phyloP scores from a whole-genome alignment of 2,888 invertebrate genomes.

The Habrosyne pyritoides region DNA sequence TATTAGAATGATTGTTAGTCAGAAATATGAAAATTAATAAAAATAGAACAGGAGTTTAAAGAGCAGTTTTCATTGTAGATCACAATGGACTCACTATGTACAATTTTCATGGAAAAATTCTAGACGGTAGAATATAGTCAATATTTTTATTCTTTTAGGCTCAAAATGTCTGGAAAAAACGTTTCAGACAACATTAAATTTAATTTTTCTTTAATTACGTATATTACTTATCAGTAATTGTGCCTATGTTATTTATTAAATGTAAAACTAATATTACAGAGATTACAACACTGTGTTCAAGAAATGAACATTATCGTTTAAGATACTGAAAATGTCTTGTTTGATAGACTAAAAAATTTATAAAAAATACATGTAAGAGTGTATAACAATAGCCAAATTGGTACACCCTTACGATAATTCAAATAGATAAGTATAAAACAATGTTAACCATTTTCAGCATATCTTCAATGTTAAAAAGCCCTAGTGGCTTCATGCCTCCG shows the following conservation, averaged over 20 bases:
- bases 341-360: constrained; percentile 25
- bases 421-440: background rate
- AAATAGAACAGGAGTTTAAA: constrained; percentile 14
- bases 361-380: constrained; percentile 12
- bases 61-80: background rate
- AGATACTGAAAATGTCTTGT: constrained; percentile 14
- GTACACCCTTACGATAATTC: background rate
- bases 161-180: constrained; percentile 25
- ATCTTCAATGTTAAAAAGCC: background rate
- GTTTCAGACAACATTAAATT: constrained; percentile 21
- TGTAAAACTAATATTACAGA: constrained; percentile 32
- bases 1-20: background rate
- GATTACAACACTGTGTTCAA: constrained; percentile 28
- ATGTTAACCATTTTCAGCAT: background rate
- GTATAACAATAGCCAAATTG: background rate
- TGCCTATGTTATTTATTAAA: constrained; percentile 29
- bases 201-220: constrained; percentile 10
- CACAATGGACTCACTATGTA: background rate
- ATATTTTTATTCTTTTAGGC: background rate
- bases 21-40: constrained; percentile 12
- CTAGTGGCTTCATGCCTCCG: constrained; percentile 2
- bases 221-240: constrained; percentile 37
- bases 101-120: background rate
- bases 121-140: background rate
- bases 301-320: constrained; percentile 14